A percentile compares a stretch with the other conserved stretches of the same genome.
Evolutionary conservation across 2,113 vertebrate species (phyloP).

Genomic region (Catharus minimus): DNA sequence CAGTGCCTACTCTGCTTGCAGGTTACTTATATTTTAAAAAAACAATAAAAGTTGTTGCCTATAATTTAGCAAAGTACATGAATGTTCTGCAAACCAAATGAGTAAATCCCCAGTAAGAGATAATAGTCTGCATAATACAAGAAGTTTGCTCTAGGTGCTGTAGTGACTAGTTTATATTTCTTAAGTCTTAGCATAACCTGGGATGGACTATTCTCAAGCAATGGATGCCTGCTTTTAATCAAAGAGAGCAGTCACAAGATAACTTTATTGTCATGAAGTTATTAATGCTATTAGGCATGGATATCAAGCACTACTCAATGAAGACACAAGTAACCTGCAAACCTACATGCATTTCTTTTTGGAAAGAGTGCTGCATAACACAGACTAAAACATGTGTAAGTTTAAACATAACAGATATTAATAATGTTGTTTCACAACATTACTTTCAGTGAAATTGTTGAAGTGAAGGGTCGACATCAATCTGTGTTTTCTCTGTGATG

Average conservation of each 20-base stretch:
- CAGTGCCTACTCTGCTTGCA: rapidly evolving
- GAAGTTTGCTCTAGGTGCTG: background rate
- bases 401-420: background rate
- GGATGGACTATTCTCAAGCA: background rate
- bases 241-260: background rate
- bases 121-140: background rate
- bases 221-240: background rate
- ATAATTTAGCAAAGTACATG: background rate
- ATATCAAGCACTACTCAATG: background rate
- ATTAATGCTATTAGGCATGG: background rate
- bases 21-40: background rate
- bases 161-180: background rate
- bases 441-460: background rate
- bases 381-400: background rate
- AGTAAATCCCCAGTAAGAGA: background rate
- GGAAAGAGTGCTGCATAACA: background rate
- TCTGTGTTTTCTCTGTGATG: background rate
- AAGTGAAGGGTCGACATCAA: background rate
- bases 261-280: background rate
- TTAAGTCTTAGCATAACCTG: background rate
- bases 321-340: background rate
- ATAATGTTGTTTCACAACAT: background rate
- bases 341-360: background rate
- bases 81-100: background rate
- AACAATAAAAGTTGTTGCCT: background rate